Evolutionary conservation across 1,140 invertebrate genomes (phyloP), one percentile per base, ranked within the genome.

Genomic region (Aphis gossypii): DNA sequence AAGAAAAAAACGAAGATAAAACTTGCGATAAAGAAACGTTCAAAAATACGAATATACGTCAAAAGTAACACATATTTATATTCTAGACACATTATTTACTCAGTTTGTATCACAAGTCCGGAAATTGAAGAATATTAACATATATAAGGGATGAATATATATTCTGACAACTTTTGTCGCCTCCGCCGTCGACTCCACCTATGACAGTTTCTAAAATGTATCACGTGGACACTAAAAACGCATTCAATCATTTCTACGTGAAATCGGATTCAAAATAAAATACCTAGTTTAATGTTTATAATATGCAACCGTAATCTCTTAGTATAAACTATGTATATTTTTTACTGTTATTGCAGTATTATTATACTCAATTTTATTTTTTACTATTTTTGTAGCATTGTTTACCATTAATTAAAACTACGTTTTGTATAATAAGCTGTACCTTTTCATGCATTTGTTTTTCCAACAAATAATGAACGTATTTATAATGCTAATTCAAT

Each of bases 61-160:
- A 30, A 89, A 89, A 89, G 48, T 54, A 25, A 44, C 38, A 90
- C 48, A 54, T 54, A 54, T 89, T 90, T 90, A 90, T 44, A 60
- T 90, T 60, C 89, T 30, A 41, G 89, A 60, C 8, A 44, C 54
- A 90, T 90, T 60, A 90, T 60, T 90, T 44, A 90, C 60, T 44
- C 54, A 90, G 89, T 60, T 90, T 90, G 25, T 60, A 90, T 90
- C 41, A 60, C 54, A 60, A 90, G 54, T 60, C 51, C 89, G 89
- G 89, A 90, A 90, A 90, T 90, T 90, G 89, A 90, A 90, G 89
- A 90, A 90, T 90, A 90, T 90, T 90, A 90, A 90, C 89, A 90
- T 90, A 90, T 60, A 90, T 60, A 44, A 90, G 25, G 54, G 54
- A 60, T 41, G 54, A 44, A 30, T 56, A 44, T 56, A 60, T 60